These are phyloP conservation scores for Ferrisia virgata DNA, from an alignment of 2,888 invertebrate species.

Conservation along the genomic window DNA sequence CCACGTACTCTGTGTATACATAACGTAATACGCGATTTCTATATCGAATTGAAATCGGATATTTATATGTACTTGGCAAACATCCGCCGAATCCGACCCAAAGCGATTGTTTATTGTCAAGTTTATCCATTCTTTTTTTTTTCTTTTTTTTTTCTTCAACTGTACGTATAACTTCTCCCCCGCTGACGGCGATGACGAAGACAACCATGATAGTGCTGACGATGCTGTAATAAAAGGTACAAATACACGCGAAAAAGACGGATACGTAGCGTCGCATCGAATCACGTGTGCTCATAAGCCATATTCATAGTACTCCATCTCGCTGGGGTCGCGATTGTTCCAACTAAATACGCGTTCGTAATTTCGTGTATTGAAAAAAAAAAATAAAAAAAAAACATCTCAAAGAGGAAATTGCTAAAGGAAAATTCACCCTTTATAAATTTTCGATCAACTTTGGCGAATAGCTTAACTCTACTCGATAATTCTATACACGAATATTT, in stretches of 20 bases:
- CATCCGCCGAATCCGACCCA: not conserved
- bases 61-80: not conserved
- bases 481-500: not conserved
- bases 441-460: not conserved
- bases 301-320: not conserved
- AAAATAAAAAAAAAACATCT: not conserved
- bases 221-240: too few relatives aligned
- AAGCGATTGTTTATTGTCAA: not conserved
- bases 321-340: not conserved
- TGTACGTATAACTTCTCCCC: not conserved
- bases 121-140: not conserved
- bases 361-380: not conserved
- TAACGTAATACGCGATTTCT: too few relatives aligned
- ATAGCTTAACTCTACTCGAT: not conserved
- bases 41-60: not conserved
- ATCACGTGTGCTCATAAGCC: not conserved
- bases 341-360: not conserved
- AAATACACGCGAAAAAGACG: not conserved
- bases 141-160: not conserved
- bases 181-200: not conserved
- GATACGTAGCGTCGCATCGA: not conserved
- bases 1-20: not conserved
- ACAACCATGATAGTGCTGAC: too few relatives aligned
- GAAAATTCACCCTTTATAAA: constrained; percentile 7
- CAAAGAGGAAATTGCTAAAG: constrained; percentile 4